Conservation (phyloP, 2,888 invertebrate genomes). For the Leucozona laternaria region DNA sequence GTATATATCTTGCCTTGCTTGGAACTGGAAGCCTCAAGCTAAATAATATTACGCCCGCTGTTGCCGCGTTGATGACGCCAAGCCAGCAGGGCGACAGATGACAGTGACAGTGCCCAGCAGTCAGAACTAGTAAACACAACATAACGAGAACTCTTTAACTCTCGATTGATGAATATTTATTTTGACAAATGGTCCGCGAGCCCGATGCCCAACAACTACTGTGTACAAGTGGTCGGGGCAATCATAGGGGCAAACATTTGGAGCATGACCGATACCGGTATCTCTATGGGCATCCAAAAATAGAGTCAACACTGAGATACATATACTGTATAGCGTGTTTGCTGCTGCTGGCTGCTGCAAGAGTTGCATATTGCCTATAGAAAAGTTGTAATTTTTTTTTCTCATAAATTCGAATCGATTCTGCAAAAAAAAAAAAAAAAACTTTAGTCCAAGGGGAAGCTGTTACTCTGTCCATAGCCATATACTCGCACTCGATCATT, state of each 20-base stretch:
- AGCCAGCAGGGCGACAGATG: constrained; percentile 26
- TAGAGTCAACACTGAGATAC: constrained; percentile 29
- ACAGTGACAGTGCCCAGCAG: constrained; percentile 30
- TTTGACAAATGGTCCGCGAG: constrained; percentile 61
- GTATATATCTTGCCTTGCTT: not conserved
- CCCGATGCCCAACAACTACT: too few relatives aligned
- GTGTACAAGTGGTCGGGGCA: constrained; percentile 1
- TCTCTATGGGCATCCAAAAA: constrained; percentile 20
- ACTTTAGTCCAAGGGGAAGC: constrained; percentile 16
- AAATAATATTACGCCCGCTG: constrained; percentile 27
- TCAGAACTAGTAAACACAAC: constrained; percentile 13
- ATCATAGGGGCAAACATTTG: constrained; percentile 22
- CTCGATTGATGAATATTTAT: constrained; percentile 64
- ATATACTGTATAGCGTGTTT: not conserved
- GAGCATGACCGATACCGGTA: constrained; percentile 42
- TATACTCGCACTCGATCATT: constrained; percentile 10
- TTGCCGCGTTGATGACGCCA: constrained; percentile 2
- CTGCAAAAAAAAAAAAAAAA: not conserved
- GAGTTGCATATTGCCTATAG: not conserved
- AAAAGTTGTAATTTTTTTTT: constrained; percentile 14
- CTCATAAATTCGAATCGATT: constrained; percentile 30
- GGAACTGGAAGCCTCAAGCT: constrained; percentile 35
- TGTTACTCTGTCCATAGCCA: constrained; percentile 14
- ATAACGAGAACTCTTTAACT: constrained; percentile 11
- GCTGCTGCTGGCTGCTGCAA: not conserved